phyloP scores from a whole-genome alignment of 2,797 vertebrate genomes.

The Sciurus carolinensis region DNA sequence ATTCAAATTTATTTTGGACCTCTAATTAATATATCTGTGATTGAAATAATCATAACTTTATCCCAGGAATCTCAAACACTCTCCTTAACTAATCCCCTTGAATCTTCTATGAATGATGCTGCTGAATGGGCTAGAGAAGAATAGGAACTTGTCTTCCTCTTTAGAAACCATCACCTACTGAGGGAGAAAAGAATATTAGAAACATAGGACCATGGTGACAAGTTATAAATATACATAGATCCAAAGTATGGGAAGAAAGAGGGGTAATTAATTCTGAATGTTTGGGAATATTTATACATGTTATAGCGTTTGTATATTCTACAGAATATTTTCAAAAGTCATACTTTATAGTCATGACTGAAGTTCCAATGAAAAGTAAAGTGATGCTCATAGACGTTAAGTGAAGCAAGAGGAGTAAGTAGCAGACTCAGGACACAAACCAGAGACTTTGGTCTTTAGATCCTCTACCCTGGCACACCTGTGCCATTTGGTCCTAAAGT shows the following conservation, averaged over 20 bases:
- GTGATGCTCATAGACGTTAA: not conserved
- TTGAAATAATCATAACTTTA: constrained; percentile 26
- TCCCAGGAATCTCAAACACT: not conserved
- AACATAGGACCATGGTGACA: not conserved
- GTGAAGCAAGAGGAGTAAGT: not conserved
- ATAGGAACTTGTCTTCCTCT: not conserved
- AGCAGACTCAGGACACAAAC: not conserved
- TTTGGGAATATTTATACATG: not conserved
- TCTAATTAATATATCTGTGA: not conserved
- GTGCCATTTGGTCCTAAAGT: not conserved
- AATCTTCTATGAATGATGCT: not conserved
- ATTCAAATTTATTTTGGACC: constrained; percentile 15
- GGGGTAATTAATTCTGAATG: not conserved
- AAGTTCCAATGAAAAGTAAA: not conserved
- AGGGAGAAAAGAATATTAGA: not conserved
- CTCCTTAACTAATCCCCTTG: not conserved
- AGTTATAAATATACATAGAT: not conserved
- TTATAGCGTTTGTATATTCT: not conserved
- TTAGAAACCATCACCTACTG: not conserved
- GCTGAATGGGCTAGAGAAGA: not conserved
- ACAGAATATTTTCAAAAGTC: not conserved
- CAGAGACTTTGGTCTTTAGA: not conserved
- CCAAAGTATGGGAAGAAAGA: not conserved
- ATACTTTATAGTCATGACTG: not conserved
- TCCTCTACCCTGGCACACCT: not conserved